These are phyloP conservation scores for Cosmia pyralina DNA, from an alignment of 2,888 invertebrate species.

Conservation along the genomic window DNA sequence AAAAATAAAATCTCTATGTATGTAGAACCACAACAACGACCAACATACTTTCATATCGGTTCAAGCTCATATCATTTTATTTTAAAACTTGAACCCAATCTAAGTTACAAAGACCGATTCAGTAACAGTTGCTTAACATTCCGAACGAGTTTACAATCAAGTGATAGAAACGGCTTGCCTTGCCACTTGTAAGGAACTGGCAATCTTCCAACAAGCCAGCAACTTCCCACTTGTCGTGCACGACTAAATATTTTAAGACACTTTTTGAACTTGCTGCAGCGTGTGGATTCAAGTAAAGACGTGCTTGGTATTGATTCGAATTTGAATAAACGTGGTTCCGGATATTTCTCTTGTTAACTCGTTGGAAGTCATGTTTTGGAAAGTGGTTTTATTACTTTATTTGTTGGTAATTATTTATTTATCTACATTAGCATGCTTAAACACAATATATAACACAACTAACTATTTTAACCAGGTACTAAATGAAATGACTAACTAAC, in stretches of 20 bases:
- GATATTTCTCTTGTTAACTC: background rate
- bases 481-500: no score
- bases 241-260: slow-evolving; percentile 38
- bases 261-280: slow-evolving; percentile 30
- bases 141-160: slow-evolving; percentile 50
- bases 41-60: background rate
- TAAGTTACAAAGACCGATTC: slow-evolving; percentile 2
- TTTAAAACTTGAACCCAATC: slow-evolving; percentile 17
- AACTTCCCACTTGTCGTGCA: slow-evolving; percentile 26
- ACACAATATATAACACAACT: no score
- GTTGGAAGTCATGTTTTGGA: background rate
- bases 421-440: no score
- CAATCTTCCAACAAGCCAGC: slow-evolving; percentile 16
- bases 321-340: background rate
- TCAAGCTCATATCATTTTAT: slow-evolving; percentile 5
- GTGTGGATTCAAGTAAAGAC: slow-evolving; percentile 25
- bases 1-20: no score
- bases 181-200: slow-evolving; percentile 30
- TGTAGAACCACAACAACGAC: background rate
- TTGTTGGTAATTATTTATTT: background rate
- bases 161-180: slow-evolving; percentile 40
- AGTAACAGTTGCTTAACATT: slow-evolving; percentile 41
- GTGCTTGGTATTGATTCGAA: slow-evolving; percentile 42
- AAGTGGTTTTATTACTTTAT: background rate
- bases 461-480: no score